phyloP scores from a whole-genome alignment of 2,797 vertebrate genomes.

The Cyprinodon diabolis region DNA sequence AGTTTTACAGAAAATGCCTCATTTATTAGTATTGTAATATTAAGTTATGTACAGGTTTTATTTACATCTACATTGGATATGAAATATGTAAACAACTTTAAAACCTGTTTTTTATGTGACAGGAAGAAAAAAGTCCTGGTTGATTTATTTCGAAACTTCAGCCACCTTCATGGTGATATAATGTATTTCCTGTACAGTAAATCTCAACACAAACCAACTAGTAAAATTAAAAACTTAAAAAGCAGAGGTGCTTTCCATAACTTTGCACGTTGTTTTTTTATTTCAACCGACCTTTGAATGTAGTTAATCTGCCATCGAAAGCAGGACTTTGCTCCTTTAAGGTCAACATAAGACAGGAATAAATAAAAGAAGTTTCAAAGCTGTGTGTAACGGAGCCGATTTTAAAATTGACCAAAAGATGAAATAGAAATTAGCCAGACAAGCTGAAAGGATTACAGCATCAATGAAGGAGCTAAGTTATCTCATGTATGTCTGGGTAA shows the following conservation, averaged over 20 bases:
- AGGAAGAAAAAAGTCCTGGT: neutral
- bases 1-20: conserved; percentile 38
- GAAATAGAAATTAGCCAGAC: neutral
- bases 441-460: neutral
- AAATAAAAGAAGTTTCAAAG: neutral
- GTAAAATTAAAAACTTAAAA: neutral
- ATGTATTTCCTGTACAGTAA: neutral
- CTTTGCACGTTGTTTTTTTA: neutral
- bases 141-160: neutral
- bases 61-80: neutral
- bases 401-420: neutral
- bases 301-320: neutral
- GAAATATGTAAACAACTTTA: neutral
- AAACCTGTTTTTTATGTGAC: no score
- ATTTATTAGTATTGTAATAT: neutral
- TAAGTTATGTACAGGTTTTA: neutral
- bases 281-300: neutral
- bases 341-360: no score
- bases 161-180: neutral
- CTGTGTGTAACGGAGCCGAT: neutral
- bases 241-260: neutral
- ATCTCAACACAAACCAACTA: neutral
- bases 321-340: neutral
- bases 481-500: no score
- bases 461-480: neutral